Conservation (phyloP, 2,888 invertebrate genomes). For the Diarsia dahlii region DNA sequence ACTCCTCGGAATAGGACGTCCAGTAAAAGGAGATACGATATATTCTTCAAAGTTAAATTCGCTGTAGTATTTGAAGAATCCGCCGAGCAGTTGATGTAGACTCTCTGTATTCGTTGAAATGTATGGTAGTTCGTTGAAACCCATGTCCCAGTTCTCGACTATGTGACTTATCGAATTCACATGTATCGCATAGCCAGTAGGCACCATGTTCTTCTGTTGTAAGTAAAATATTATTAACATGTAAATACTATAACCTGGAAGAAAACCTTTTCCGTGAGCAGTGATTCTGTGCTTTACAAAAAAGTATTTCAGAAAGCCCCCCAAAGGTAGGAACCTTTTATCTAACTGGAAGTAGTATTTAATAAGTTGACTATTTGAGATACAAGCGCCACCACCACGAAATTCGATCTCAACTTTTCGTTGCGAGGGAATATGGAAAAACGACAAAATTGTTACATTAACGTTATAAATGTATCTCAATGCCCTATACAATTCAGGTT, state of each 20-base stretch:
- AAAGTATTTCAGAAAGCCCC: constrained; percentile 62
- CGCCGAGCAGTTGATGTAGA: constrained; percentile 55
- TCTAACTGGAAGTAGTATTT: constrained; percentile 57
- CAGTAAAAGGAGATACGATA: constrained; percentile 60
- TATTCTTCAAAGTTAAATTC: constrained; percentile 56
- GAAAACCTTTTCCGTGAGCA: neutral
- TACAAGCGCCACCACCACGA: neutral
- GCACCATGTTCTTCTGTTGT: constrained; percentile 53
- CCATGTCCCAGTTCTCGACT: constrained; percentile 7
- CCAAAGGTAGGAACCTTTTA: constrained; percentile 38
- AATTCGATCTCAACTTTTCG: constrained; percentile 12
- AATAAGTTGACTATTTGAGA: constrained; percentile 29
- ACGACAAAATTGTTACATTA: constrained; percentile 14
- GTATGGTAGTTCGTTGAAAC: constrained; percentile 27
- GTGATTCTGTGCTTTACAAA: constrained; percentile 4
- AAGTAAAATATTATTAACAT: constrained; percentile 64
- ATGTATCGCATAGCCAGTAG: constrained; percentile 14
- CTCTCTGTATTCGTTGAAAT: constrained; percentile 12
- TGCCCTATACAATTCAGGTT: constrained; percentile 49
- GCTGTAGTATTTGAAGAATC: constrained; percentile 64
- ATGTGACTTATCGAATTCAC: neutral
- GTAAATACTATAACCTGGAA: constrained; percentile 17
- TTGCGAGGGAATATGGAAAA: constrained; percentile 33
- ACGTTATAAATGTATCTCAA: neutral
- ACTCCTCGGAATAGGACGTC: constrained; percentile 14